Base-by-base conservation (phyloP, 1,140 invertebrate species). In the Halesus radiatus region DNA sequence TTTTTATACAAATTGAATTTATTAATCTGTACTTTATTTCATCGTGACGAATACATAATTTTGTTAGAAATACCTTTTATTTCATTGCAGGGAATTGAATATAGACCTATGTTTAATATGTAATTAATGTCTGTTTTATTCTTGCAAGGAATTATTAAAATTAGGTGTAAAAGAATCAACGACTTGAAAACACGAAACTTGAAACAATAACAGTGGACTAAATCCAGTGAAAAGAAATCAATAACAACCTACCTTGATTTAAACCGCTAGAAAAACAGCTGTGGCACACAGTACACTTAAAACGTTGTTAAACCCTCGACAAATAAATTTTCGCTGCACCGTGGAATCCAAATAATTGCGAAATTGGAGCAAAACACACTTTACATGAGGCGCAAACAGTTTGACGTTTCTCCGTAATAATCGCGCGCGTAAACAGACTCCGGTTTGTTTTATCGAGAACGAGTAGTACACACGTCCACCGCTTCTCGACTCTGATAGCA, bases 351-450 rank as follows among this genome's bases (percentile, higher is more conserved):
- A 70, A 45, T 13, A 13, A 45, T 70, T 70, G 66, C 18, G 66
- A 37, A 70, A 70, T 50, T 70, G 37, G 66, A 70, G 66, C n/a
- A 50, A 70, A 70, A 70, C 37, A 52, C 66, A 50, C 66, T 70
- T 70, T 45, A 10, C 6, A 50, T 70, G 5, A 1, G 66, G 45
- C 18, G 66, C 52, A 70, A 70, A 70, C 66, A 70, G 45, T 50
- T 50, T 70, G 32, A 70, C 66, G 37, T 70, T 70, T 23, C 1
- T 10, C 15, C 32, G n/a, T 37, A 32, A 50, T 15, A 23, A 50
- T 64, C n/a, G 32, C 66, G 18, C 37, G 37, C n/a, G 66, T 50
- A n/a, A 64, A 64, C 66, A 50, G 37, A 13, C 15, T 20, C 4
- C 3, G 58, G 26, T 8, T 1, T 29, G 5, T 29, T 29, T 10